These are phyloP conservation scores for Epinotia demarniana DNA, from an alignment of 2,888 invertebrate genomes.

Conservation along the genomic window DNA sequence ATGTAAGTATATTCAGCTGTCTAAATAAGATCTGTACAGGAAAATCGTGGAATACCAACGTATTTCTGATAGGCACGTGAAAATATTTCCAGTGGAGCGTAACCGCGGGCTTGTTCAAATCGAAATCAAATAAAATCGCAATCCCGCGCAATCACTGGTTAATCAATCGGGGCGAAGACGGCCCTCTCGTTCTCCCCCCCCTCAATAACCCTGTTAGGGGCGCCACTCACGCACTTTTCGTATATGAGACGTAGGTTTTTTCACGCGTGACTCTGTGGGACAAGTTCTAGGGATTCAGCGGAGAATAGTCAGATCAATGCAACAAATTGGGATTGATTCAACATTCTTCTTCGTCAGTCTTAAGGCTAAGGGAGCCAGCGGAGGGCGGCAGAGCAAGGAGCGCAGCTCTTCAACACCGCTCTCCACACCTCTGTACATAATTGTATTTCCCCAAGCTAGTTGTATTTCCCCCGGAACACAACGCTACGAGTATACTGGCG, in stretches of 20 bases:
- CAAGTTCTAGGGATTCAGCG: conserved; percentile 5
- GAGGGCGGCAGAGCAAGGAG: background rate
- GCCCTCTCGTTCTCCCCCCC: background rate
- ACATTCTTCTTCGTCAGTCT: background rate
- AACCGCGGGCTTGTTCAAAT: background rate
- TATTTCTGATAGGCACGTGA: background rate
- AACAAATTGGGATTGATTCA: background rate
- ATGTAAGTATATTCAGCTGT: no score
- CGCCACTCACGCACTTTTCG: conserved; percentile 30
- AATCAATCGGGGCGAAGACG: conserved; percentile 16
- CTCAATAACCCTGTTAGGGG: conserved; percentile 21
- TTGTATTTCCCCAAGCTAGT: no score
- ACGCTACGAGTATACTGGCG: no score
- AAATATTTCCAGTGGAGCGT: background rate
- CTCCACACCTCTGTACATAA: no score
- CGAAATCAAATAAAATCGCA: conserved; percentile 20
- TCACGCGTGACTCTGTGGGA: conserved; percentile 12
- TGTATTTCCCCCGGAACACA: no score
- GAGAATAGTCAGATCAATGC: background rate
- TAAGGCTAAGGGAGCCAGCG: background rate
- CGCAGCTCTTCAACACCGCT: no score
- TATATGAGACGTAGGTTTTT: conserved; percentile 38
- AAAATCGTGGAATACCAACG: background rate
- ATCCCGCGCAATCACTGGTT: conserved; percentile 32
- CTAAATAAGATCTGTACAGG: no score